Base-by-base conservation (phyloP, 1,140 invertebrate genomes). In the Helicoverpa zea region DNA sequence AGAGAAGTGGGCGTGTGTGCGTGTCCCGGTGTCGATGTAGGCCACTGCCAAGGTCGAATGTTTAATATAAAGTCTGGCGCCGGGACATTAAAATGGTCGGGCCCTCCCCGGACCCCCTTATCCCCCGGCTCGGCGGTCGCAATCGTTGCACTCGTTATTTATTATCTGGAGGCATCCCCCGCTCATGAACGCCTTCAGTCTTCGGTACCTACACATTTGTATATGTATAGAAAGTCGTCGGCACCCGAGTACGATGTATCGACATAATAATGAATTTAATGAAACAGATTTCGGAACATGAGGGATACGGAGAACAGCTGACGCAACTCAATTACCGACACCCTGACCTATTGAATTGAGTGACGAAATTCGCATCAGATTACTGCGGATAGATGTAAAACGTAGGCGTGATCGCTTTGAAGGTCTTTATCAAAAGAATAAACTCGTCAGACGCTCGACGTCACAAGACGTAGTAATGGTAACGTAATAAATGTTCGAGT, bases 31-130 rank as follows among this genome's bases (percentile, higher is more conserved):
- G 91, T 90, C 92, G 88, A 94, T 94, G 92, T 94, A 92, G 93
- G 93, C 91, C 93, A 94, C 85, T 93, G 93, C 88, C 93, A 94
- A 94, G 93, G 93, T 92, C 91, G 93, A 94, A 94, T 94, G 92
- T 94, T 94, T 94, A 94, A 94, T 94, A 94, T 94, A 94, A 94
- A 94, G 93, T 94, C 93, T 94, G 92, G 92, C 92, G 92, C 89
- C 92, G 93, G 92, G 88, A 94, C 93, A 94, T 94, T 94, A 94
- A 94, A 94, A 94, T 94, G 92, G 93, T 93, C 92, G 91, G 87
- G 87, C 92, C 91, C 90, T 90, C 90, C 92, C 93, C 81, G 87
- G 87, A 87, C 89, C 91, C 93, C 91, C 87, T 85, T 87, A 86
- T 84, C 87, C 87, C 90, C 87, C 82, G 73, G 79, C 70, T 82